phyloP scores from a whole-genome alignment of 2,888 invertebrate species.

The Tenthredo scrophulariae region DNA sequence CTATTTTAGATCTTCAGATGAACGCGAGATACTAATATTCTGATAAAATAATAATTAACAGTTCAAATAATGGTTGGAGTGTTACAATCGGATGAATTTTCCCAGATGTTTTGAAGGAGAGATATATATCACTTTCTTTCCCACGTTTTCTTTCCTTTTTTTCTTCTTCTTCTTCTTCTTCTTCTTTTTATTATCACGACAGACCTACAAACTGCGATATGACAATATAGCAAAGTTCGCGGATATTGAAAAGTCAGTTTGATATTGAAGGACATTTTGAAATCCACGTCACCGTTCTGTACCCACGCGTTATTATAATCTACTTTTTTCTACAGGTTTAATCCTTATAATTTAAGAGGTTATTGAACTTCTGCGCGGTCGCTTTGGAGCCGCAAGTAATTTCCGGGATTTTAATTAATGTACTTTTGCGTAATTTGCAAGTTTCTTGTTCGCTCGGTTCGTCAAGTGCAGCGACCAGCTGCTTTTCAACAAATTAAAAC shows the following conservation, averaged over 20 bases:
- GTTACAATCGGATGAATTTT: neutral
- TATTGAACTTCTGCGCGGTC: neutral
- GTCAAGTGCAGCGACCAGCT: neutral
- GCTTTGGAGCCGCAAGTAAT: neutral
- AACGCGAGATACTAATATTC: neutral
- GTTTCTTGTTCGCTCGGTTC: neutral
- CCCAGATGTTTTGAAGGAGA: neutral
- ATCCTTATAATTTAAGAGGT: neutral
- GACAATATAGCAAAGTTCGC: neutral
- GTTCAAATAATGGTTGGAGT: neutral
- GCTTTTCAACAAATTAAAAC: slow-evolving; percentile 11
- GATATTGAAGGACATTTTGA: slow-evolving; percentile 14
- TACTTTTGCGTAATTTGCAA: slow-evolving; percentile 16
- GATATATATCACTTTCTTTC: neutral
- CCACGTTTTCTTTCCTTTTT: neutral
- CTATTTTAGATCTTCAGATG: neutral
- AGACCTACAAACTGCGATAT: neutral
- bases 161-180: neutral
- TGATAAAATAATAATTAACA: neutral
- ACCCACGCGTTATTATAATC: neutral
- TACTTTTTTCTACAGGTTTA: neutral
- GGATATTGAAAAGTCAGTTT: slow-evolving; percentile 28
- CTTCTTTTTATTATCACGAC: neutral
- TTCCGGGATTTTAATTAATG: slow-evolving; percentile 14
- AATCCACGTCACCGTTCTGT: neutral